Percentiles rank a stretch among this genome's conserved stretches.
Conservation (phyloP, 2,888 invertebrate genomes). For the Asteroscopus sphinx region DNA sequence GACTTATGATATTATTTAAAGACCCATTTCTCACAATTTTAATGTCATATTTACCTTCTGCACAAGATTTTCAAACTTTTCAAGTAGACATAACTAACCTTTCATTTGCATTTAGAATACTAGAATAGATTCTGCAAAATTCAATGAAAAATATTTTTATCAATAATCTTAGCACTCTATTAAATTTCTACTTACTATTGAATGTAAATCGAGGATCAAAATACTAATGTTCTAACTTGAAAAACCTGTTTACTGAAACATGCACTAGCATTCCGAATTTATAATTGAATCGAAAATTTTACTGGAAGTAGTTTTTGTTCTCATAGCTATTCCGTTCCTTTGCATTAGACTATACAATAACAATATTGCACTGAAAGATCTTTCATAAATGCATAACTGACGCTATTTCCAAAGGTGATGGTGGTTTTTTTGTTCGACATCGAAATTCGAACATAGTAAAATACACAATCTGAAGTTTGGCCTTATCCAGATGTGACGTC, state of each 20-base stretch:
- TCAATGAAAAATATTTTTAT: too few relatives aligned
- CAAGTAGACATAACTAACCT: too few relatives aligned
- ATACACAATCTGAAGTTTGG: background rate
- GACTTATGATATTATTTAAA: too few relatives aligned
- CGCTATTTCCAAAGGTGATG: conserved; percentile 1
- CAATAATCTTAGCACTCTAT: conserved; percentile 9
- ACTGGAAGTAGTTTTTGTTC: conserved; percentile 15
- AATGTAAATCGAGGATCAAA: conserved; percentile 44
- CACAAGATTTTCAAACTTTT: too few relatives aligned
- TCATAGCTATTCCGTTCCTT: conserved; percentile 11
- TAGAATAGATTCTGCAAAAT: too few relatives aligned
- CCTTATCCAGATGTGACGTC: conserved; percentile 7
- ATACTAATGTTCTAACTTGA: conserved; percentile 17
- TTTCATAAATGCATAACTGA: conserved; percentile 19
- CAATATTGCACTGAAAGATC: conserved; percentile 8
- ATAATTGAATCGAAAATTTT: conserved; percentile 6
- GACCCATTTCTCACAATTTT: too few relatives aligned
- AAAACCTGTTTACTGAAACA: conserved; percentile 17
- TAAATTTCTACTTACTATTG: conserved; percentile 25
- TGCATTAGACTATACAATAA: conserved; percentile 10
- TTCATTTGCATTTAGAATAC: too few relatives aligned
- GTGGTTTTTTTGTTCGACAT: conserved; percentile 22
- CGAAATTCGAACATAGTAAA: conserved; percentile 11
- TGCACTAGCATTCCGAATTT: conserved; percentile 6
- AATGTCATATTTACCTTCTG: too few relatives aligned